Base-by-base conservation (phyloP, 1,140 invertebrate genomes). In the Papilio machaon region DNA sequence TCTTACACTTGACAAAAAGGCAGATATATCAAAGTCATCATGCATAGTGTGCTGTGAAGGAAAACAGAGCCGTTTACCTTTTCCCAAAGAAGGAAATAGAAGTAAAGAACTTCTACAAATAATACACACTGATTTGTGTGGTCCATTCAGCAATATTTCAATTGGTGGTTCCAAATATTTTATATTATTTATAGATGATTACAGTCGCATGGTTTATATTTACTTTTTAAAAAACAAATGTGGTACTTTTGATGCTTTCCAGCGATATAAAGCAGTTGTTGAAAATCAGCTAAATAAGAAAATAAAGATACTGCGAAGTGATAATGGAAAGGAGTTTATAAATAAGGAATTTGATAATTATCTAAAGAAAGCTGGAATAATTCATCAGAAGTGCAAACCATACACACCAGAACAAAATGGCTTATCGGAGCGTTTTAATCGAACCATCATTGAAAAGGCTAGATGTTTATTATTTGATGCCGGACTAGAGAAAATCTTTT, bases 371-470 rank as follows among this genome's bases (percentile, higher is more conserved):
- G 23, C 23, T 30, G 23, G 23, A 30, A 30, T 30, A 30, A 30
- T 30, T 30, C 23, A 30, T 30, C 23, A 30, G 23, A 30, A 30
- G 23, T 30, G 52, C 17, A n/a, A 54, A 2, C 13, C 52, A 15
- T 54, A 54, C 17, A 54, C 52, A 15, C 52, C 52, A 54, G 52
- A 54, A 54, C 52, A 49, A 75, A 75, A 75, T 49, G 73, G 73
- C 5, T 7, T 75, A 8, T 47, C 46, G 49, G n/a, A 75, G 19
- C 15, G 73, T 8, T 15, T 38, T 19, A 75, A 75, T 19, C 73
- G 23, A 30, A 30, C 23, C 10, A 38, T 75, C 9, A 19, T 75
- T 19, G 73, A 75, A 9, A 75, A 75, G n/a, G 73, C 43, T 10
- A 75, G 15, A 38, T 73, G 30, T 73, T n/a, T 73, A 17, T 17